phyloP scores from a whole-genome alignment of 2,113 vertebrate genomes.

The Gnathonemus longibarbis region DNA sequence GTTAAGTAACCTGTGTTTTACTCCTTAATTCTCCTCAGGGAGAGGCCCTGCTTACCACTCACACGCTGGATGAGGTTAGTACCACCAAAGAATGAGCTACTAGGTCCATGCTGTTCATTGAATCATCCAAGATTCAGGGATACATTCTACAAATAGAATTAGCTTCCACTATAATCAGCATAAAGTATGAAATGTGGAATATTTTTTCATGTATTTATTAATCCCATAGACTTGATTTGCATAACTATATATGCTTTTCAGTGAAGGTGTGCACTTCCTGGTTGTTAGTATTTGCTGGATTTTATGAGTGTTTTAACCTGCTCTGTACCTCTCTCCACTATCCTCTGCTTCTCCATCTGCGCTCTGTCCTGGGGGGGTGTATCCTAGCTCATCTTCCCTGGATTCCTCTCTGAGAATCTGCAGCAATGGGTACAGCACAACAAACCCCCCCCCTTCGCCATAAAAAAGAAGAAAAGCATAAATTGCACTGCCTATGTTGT shows the following conservation, averaged over 20 bases:
- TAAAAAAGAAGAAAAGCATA: neutral
- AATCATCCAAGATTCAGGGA: neutral
- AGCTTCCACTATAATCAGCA: neutral
- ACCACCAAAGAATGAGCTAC: neutral
- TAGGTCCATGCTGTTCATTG: neutral
- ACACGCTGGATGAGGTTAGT: slow-evolving; percentile 24
- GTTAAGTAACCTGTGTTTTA: neutral
- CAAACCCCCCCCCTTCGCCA: neutral
- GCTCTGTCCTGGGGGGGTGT: slow-evolving; percentile 28
- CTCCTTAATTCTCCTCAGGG: neutral
- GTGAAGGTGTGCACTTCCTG: neutral
- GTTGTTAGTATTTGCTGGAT: neutral
- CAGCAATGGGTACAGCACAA: slow-evolving; percentile 68
- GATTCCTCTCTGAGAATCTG: slow-evolving; percentile 66
- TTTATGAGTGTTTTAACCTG: neutral
- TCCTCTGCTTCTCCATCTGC: slow-evolving; percentile 4
- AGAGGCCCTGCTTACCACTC: neutral
- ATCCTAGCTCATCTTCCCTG: slow-evolving; percentile 65
- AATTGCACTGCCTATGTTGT: neutral
- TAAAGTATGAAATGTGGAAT: neutral
- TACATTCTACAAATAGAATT: neutral
- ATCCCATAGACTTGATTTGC: neutral
- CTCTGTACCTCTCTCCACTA: neutral
- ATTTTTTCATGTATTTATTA: neutral
- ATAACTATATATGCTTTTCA: neutral